These are phyloP conservation scores for Leptobrachium ailaonicum DNA, from an alignment of 2,113 vertebrate genomes.

Conservation along the genomic window DNA sequence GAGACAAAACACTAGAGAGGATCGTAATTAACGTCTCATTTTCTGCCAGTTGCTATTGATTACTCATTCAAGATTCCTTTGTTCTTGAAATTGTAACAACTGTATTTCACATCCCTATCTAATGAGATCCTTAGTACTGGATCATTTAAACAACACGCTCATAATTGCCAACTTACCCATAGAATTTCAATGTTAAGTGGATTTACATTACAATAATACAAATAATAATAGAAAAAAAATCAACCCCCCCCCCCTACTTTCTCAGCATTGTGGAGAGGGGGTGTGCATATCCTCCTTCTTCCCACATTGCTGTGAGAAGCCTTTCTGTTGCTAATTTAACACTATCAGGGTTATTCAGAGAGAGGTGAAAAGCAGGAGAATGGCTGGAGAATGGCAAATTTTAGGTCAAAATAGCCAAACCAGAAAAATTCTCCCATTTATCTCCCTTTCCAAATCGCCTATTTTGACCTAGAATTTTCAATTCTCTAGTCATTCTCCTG, in stretches of 20 bases:
- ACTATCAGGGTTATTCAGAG: too few relatives aligned
- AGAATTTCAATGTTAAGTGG: slow-evolving; percentile 70
- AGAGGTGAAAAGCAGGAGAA: too few relatives aligned
- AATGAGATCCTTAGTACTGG: slow-evolving; percentile 76
- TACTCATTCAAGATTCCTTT: slow-evolving; percentile 77
- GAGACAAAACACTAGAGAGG: slow-evolving; percentile 74
- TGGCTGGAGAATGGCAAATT: too few relatives aligned
- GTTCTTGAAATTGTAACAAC: slow-evolving; percentile 75
- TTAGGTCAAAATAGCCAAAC: too few relatives aligned
- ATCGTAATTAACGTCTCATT: slow-evolving; percentile 79
- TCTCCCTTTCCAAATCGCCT: too few relatives aligned
- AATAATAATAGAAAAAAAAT: slow-evolving; percentile 27
- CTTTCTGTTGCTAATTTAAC: too few relatives aligned
- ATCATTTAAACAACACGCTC: slow-evolving; percentile 69
- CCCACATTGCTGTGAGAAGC: neutral
- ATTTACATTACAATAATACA: slow-evolving; percentile 66
- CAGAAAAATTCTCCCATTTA: too few relatives aligned
- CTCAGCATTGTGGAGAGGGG: slow-evolving; percentile 50
- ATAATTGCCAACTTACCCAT: slow-evolving; percentile 70
- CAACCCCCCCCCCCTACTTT: slow-evolving; percentile 49
- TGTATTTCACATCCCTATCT: slow-evolving; percentile 72
- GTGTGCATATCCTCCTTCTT: neutral
- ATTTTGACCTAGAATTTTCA: too few relatives aligned
- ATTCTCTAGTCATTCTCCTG: too few relatives aligned
- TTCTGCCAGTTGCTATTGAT: slow-evolving; percentile 79